Conservation (phyloP, 2,797 vertebrate species). For the Lacerta bilineata region DNA sequence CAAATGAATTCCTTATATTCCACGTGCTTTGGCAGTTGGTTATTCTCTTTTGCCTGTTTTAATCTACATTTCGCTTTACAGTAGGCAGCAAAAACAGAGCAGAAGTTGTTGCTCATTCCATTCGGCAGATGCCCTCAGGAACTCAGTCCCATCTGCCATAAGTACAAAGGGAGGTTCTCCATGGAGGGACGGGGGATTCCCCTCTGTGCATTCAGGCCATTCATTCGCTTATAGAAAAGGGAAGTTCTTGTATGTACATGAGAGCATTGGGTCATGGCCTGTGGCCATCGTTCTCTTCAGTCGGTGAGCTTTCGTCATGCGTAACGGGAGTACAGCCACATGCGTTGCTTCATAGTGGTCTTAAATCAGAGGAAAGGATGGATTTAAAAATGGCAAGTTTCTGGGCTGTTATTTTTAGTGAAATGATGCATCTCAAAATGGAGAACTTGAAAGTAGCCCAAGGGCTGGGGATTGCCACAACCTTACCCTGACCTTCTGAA, state of each 20-base stretch:
- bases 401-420: neutral
- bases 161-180: neutral
- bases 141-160: slow-evolving; percentile 9
- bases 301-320: neutral
- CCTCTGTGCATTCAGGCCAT: neutral
- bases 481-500: too few species aligned
- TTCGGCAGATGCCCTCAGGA: neutral
- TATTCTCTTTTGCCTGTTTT: neutral
- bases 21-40: neutral
- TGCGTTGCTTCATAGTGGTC: neutral
- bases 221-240: neutral
- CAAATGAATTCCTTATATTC: neutral
- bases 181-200: slow-evolving; percentile 1
- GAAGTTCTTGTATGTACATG: neutral
- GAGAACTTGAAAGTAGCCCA: too few species aligned
- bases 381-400: neutral
- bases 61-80: neutral
- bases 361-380: neutral
- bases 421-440: neutral
- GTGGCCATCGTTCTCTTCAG: neutral
- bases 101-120: slow-evolving; percentile 11
- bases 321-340: neutral
- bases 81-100: neutral
- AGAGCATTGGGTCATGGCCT: neutral
- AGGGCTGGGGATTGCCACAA: too few species aligned